phyloP scores from a whole-genome alignment of 2,797 vertebrate species.

The Pseudomugil gertrudae region DNA sequence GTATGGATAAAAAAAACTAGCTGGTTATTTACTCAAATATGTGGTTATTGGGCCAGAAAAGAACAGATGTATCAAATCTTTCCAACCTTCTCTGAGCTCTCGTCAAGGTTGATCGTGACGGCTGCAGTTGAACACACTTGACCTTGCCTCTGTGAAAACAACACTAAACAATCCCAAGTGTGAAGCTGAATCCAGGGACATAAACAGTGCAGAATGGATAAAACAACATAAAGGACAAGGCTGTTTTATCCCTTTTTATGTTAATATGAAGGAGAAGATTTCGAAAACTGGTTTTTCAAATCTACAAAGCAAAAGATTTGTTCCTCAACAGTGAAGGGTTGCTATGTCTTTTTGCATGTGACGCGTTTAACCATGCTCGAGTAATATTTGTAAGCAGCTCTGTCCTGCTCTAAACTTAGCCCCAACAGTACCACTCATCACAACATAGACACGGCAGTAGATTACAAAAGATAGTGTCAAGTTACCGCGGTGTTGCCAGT shows the following conservation, averaged over 20 bases:
- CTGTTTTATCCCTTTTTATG: background rate
- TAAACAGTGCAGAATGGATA: background rate
- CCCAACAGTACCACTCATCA: conserved; percentile 53
- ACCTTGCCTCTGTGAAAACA: background rate
- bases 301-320: conserved; percentile 1
- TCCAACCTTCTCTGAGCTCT: background rate
- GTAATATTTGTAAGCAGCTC: conserved; percentile 56
- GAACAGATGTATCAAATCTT: background rate
- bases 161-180: too few relatives aligned
- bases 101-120: background rate
- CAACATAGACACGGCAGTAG: conserved; percentile 49
- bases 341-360: too few relatives aligned
- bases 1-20: too few relatives aligned
- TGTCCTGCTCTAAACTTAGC: conserved; percentile 75
- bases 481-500: conserved; percentile 70
- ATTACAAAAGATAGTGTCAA: conserved; percentile 72
- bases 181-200: background rate
- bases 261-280: background rate
- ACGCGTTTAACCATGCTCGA: conserved; percentile 25
- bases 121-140: background rate
- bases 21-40: background rate
- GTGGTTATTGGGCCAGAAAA: background rate
- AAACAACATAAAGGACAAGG: background rate
- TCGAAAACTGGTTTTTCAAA: background rate
- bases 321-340: background rate